phyloP scores from a whole-genome alignment of 2,797 vertebrate genomes.

The Sebastolobus alascanus region DNA sequence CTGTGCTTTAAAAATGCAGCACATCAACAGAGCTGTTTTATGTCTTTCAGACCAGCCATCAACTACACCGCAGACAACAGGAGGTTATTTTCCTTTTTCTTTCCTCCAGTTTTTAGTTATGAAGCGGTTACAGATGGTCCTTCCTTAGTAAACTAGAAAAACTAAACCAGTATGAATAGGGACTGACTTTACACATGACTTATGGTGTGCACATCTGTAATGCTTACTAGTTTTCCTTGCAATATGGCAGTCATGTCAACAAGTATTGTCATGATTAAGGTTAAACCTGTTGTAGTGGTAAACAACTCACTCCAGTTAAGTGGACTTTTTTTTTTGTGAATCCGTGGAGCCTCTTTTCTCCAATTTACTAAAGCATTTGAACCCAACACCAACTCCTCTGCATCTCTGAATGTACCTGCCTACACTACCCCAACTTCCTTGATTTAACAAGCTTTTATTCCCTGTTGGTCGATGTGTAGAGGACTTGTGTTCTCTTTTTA shows the following conservation, averaged over 20 bases:
- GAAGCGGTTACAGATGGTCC: neutral
- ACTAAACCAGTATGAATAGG: neutral
- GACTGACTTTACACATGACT: neutral
- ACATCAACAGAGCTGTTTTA: neutral
- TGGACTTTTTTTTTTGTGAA: neutral
- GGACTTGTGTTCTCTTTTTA: neutral
- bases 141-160: neutral
- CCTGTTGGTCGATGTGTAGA: neutral
- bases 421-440: too few species aligned
- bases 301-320: neutral
- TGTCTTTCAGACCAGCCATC: neutral
- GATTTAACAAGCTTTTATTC: neutral
- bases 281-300: neutral
- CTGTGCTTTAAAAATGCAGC: neutral
- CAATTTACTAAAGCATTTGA: neutral
- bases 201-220: neutral
- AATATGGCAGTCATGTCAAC: neutral
- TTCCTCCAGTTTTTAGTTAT: neutral
- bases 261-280: neutral
- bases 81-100: neutral
- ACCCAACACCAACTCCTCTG: neutral
- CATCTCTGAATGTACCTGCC: conserved; percentile 4
- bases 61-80: neutral
- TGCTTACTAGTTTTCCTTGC: neutral
- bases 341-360: neutral